phyloP scores from a whole-genome alignment of 2,888 invertebrate genomes.

The Apamea epomidion region DNA sequence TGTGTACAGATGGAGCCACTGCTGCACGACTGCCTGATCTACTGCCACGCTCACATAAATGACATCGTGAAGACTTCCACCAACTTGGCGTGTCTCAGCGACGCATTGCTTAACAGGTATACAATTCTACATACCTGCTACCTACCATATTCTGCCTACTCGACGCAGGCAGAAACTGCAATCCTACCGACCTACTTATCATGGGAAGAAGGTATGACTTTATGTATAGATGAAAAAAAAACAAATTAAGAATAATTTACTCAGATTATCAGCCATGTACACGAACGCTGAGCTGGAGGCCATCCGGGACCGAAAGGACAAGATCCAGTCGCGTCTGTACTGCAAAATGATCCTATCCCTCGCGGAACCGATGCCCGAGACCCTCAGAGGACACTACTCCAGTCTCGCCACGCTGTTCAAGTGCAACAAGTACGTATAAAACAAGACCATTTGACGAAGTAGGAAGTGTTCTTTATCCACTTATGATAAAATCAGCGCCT shows the following conservation, averaged over 20 bases:
- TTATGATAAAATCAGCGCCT: not conserved
- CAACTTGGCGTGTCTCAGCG: conserved; percentile 97
- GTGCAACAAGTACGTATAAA: conserved; percentile 90
- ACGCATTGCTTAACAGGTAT: conserved; percentile 92
- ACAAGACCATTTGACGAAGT: not conserved
- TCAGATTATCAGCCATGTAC: conserved; percentile 96
- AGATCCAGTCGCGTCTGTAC: conserved; percentile 95
- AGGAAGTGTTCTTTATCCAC: not conserved
- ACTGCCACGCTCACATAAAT: conserved; percentile 96
- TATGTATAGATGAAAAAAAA: not conserved
- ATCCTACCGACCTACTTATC: not conserved
- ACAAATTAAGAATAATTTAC: not conserved
- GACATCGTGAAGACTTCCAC: conserved; percentile 96
- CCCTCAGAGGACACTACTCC: conserved; percentile 94
- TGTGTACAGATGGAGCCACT: conserved; percentile 96
- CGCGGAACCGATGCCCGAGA: conserved; percentile 94
- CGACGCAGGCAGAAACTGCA: not conserved
- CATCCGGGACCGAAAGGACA: conserved; percentile 96
- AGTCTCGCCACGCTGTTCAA: conserved; percentile 94
- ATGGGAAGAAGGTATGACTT: not conserved
- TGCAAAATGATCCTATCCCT: conserved; percentile 95
- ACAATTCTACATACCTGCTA: not conserved
- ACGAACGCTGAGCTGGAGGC: conserved; percentile 96
- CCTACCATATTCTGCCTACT: too few relatives aligned
- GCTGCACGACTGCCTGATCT: conserved; percentile 95